Percentiles rank a stretch among this genome's conserved stretches.
phyloP scores from a whole-genome alignment of 2,797 vertebrate genomes.

The Malacoctenus gilli region DNA sequence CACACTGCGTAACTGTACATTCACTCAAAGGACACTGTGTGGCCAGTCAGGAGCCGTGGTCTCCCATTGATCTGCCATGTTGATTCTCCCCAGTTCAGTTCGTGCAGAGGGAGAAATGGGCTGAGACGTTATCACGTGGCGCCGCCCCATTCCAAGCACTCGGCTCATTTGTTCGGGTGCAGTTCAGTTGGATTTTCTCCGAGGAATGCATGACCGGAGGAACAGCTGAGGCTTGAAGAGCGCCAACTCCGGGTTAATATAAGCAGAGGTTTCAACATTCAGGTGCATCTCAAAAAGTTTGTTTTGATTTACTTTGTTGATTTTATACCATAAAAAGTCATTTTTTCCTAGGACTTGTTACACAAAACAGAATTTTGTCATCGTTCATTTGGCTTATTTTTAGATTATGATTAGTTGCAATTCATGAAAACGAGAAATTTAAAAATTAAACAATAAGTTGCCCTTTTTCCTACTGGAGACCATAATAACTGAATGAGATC shows the following conservation, averaged over 20 bases:
- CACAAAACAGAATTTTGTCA: too few relatives aligned
- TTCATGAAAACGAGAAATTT: too few relatives aligned
- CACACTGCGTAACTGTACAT: slow-evolving; percentile 52
- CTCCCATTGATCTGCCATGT: slow-evolving; percentile 57
- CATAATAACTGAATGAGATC: too few relatives aligned
- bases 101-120: slow-evolving; percentile 38
- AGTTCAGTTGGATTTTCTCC: slow-evolving; percentile 41
- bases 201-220: slow-evolving; percentile 30
- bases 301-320: too few relatives aligned
- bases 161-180: slow-evolving; percentile 53
- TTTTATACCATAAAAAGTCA: too few relatives aligned
- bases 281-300: too few relatives aligned
- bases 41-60: slow-evolving; percentile 44
- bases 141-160: slow-evolving; percentile 58
- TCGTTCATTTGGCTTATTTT: too few relatives aligned
- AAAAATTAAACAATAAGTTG: too few relatives aligned
- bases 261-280: slow-evolving; percentile 12
- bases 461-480: too few relatives aligned
- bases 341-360: too few relatives aligned
- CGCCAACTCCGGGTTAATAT: too few relatives aligned
- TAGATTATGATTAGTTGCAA: too few relatives aligned
- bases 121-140: slow-evolving; percentile 41
- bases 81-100: slow-evolving; percentile 57
- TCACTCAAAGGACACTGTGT: slow-evolving; percentile 24
- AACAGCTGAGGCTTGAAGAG: slow-evolving; percentile 49